Base-by-base conservation (phyloP, 2,888 invertebrate genomes). In the Heliconius erato region DNA sequence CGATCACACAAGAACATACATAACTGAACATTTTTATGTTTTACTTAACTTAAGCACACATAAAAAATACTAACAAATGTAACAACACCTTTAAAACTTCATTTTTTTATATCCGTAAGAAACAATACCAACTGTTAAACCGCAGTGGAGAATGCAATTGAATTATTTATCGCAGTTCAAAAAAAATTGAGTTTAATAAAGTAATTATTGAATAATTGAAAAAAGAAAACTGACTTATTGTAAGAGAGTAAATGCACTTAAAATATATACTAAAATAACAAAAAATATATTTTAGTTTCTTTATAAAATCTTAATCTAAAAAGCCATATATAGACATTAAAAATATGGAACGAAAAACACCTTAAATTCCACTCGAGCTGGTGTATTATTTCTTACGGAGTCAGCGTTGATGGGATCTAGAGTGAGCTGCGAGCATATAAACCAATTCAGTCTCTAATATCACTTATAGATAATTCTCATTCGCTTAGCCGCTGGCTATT, bases 361-460 rank as follows among this genome's bases (percentile, higher is more conserved):
- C 92, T 93, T 91, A 85, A 86, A 86, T 86, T 89, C 90, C 90
- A 87, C 89, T 88, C 87, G 88, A 88, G 86, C 84, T 87, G 88
- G 86, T 87, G 89, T 93, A 93, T 92, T 91, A 91, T 92, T 91
- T 91, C 91, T 91, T 91, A 91, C 87, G 88, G 88, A 86, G 89
- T 88, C 88, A 72, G 81, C 82, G 80, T 69, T 82, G 80, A 72
- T 78, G 83, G 79, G 74, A 83, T 87, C 82, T 86, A 85, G 81
- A 87, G 89, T 88, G 83, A 89, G 89, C 92, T 93, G 91, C 88
- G 90, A 90, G 86, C 89, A 91, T 89, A 92, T 89, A 92, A 92
- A 92, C 85, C 85, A 92, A 65, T 81, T 79, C 79, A 81, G 40
- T 81, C 28, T 72, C 49, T 23, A 63, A 63, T 63, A 81, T 83